These are phyloP conservation scores for Clarias magur DNA, from an alignment of 2,113 vertebrate genomes.

Conservation along the genomic window DNA sequence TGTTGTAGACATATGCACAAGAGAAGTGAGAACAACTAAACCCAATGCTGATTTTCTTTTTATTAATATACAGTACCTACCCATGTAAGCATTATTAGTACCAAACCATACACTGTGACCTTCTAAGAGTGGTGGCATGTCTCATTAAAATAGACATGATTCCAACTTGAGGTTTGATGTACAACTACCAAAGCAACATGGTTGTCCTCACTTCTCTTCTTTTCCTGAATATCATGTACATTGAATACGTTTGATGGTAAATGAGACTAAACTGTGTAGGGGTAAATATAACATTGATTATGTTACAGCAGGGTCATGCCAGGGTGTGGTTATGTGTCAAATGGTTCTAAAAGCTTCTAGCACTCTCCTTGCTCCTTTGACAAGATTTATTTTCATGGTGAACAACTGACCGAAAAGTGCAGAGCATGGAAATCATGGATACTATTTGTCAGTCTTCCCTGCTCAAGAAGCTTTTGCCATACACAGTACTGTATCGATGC, in stretches of 20 bases:
- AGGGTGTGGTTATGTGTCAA: neutral
- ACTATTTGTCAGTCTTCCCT: neutral
- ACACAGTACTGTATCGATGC: conserved; percentile 10
- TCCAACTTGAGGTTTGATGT: neutral
- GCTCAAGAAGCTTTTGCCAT: conserved; percentile 1
- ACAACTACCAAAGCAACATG: neutral
- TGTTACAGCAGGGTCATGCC: neutral
- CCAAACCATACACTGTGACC: neutral
- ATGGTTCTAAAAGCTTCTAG: neutral
- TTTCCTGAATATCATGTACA: neutral
- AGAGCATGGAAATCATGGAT: neutral
- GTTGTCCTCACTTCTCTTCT: neutral
- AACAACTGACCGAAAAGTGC: conserved; percentile 11
- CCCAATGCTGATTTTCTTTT: neutral
- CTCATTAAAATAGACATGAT: neutral
- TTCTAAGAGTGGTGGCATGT: neutral
- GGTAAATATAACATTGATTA: conserved; percentile 1
- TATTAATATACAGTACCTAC: neutral
- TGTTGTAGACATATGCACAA: neutral
- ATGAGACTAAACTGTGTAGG: neutral
- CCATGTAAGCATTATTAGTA: neutral
- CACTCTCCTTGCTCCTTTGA: neutral
- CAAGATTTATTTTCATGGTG: conserved; percentile 31
- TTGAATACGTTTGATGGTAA: neutral
- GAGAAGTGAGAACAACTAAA: neutral